Evolutionary conservation across 2,797 vertebrate genomes (phyloP).

Genomic region (Brachymystax lenok): DNA sequence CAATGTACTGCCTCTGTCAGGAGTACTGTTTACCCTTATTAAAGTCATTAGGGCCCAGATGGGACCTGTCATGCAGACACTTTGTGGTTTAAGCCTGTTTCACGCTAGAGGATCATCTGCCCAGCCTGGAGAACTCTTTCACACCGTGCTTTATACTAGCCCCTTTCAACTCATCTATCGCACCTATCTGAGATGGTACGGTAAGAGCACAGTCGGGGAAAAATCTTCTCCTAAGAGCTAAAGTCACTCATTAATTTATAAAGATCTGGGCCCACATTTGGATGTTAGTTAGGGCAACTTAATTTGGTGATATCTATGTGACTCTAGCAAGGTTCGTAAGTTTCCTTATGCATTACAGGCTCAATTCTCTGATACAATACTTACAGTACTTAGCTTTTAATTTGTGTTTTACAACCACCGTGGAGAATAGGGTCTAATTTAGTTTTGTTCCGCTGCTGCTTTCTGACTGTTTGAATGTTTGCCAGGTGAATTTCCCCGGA

Average conservation of each 20-base stretch:
- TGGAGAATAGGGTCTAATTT: not conserved
- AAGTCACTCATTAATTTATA: not conserved
- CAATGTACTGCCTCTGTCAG: slow-evolving; percentile 35
- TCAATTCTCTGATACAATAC: too few species aligned
- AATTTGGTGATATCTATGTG: too few species aligned
- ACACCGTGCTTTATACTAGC: not conserved
- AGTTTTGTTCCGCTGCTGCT: slow-evolving; percentile 5
- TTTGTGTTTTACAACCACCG: too few species aligned
- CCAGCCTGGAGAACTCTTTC: slow-evolving; percentile 1
- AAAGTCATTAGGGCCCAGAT: slow-evolving; percentile 72
- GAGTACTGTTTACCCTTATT: slow-evolving; percentile 65
- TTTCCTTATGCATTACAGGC: too few species aligned
- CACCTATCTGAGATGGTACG: not conserved
- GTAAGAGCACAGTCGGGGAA: not conserved
- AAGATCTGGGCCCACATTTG: too few species aligned
- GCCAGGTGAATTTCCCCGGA: slow-evolving; percentile 67
- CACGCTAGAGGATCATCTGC: slow-evolving; percentile 11
- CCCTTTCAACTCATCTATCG: not conserved
- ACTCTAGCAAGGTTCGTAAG: too few species aligned
- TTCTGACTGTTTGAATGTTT: slow-evolving; percentile 50
- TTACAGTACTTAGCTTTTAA: too few species aligned
- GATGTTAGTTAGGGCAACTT: not conserved
- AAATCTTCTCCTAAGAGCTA: too few species aligned
- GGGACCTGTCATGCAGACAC: slow-evolving; percentile 74
- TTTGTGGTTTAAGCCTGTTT: slow-evolving; percentile 72